Percentiles rank a stretch among this genome's conserved stretches.
Conservation (phyloP, 2,113 vertebrate genomes). For the Neolamprologus caudopunctatus region DNA sequence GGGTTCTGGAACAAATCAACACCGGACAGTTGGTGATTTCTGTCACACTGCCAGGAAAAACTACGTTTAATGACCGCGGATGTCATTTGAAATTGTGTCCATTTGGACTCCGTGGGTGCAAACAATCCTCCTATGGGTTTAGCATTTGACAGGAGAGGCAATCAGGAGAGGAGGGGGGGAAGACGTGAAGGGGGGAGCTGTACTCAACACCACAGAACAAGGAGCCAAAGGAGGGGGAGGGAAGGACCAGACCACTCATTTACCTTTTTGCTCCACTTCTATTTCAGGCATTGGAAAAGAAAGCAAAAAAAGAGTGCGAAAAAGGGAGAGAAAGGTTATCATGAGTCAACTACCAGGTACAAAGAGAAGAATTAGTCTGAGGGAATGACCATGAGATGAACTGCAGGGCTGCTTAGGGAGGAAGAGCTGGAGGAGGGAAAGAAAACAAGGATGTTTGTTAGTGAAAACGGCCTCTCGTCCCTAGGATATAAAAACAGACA, state of each 20-base stretch:
- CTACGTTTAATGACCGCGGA: conserved; percentile 18
- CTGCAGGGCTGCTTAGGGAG: conserved; percentile 12
- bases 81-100: conserved; percentile 44
- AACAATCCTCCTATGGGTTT: conserved; percentile 61
- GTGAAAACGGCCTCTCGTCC: conserved; percentile 25
- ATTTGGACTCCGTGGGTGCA: conserved; percentile 58
- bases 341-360: conserved; percentile 88
- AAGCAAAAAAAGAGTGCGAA: conserved; percentile 82
- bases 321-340: conserved; percentile 97
- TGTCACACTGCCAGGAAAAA: conserved; percentile 17
- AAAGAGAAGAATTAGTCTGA: conserved; percentile 57
- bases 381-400: conserved; percentile 45
- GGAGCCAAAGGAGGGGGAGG: conserved; percentile 66
- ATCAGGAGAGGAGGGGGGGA: conserved; percentile 33
- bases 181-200: conserved; percentile 40
- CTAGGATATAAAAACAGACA: conserved; percentile 50
- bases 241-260: conserved; percentile 84
- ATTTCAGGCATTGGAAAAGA: conserved; percentile 99
- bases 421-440: background rate
- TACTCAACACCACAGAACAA: conserved; percentile 71
- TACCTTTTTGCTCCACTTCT: conserved; percentile 99
- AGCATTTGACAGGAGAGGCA: conserved; percentile 58
- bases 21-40: conserved; percentile 31
- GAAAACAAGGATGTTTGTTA: conserved; percentile 19
- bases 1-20: conserved; percentile 43